Evolutionary conservation across 92 coral and sea anemone genomes (phyloP).

Genomic region (Porites lobata): DNA sequence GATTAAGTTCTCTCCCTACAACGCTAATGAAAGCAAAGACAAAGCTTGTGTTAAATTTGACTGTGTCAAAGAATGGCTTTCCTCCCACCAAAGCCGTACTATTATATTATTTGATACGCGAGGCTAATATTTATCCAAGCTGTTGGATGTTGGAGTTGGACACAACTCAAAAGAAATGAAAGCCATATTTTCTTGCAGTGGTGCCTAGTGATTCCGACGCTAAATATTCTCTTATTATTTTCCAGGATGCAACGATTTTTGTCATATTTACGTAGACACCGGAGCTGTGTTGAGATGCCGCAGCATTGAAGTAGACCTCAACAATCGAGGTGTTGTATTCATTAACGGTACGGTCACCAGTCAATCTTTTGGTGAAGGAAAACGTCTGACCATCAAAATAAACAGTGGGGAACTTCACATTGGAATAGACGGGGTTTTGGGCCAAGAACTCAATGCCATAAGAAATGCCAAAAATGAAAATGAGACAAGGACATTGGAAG

Average conservation of each 20-base stretch:
- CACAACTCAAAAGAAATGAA: constrained; percentile 21
- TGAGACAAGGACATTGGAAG: constrained; percentile 51
- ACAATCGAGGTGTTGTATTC: constrained; percentile 57
- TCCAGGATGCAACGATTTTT: constrained; percentile 48
- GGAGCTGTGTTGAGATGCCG: constrained; percentile 64
- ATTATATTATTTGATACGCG: constrained; percentile 34
- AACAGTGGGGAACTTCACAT: constrained; percentile 63
- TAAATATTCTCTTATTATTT: background rate
- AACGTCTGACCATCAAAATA: constrained; percentile 52
- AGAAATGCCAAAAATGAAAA: background rate
- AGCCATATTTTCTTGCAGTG: constrained; percentile 14
- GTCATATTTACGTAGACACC: constrained; percentile 64
- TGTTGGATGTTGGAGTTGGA: background rate
- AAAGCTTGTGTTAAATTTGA: constrained; percentile 5
- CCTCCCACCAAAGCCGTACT: background rate
- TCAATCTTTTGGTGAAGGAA: constrained; percentile 35
- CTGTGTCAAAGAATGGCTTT: constrained; percentile 15
- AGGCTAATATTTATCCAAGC: constrained; percentile 20
- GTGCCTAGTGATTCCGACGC: constrained; percentile 15
- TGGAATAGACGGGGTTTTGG: constrained; percentile 60
- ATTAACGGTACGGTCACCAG: constrained; percentile 68
- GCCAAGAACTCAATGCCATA: constrained; percentile 49
- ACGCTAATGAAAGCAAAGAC: constrained; percentile 3
- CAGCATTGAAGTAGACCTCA: constrained; percentile 32
- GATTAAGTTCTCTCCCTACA: background rate